Conservation (phyloP, 2,797 vertebrate species). For the Poeciliopsis gracilis region DNA sequence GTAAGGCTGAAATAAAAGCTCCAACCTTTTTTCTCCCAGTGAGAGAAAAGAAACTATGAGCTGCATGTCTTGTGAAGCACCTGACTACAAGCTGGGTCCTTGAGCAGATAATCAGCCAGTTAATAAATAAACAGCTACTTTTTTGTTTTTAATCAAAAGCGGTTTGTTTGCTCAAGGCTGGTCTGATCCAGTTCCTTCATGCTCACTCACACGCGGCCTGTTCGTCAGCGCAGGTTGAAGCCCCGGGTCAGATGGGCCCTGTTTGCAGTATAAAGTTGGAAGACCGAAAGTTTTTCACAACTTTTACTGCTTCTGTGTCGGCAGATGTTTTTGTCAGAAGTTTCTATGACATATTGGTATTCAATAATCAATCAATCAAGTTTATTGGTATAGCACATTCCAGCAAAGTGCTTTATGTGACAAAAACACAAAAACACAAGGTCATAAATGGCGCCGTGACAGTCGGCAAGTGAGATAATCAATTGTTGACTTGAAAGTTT, state of each 20-base stretch:
- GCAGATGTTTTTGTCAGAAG: not conserved
- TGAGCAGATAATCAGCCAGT: not conserved
- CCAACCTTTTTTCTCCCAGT: not conserved
- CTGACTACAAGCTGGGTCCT: not conserved
- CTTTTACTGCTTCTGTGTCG: not conserved
- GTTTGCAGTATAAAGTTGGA: not conserved
- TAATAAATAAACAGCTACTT: not conserved
- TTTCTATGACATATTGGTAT: not conserved
- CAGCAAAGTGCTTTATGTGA: too few species aligned
- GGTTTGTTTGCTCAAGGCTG: not conserved
- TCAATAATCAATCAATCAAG: not conserved
- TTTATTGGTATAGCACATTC: too few species aligned
- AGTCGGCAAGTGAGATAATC: too few species aligned
- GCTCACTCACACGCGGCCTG: too few species aligned
- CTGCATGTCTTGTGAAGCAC: not conserved
- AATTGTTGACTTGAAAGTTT: too few species aligned
- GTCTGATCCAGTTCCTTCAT: not conserved
- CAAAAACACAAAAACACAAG: too few species aligned
- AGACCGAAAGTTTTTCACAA: not conserved
- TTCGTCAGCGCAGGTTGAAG: not conserved
- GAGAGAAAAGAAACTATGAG: not conserved
- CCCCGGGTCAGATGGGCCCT: not conserved
- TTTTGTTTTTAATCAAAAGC: not conserved
- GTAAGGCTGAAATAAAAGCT: not conserved
- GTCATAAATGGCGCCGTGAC: too few species aligned